Percentiles rank a stretch among this genome's conserved stretches.
phyloP scores from a whole-genome alignment of 1,140 invertebrate genomes.

The Drosophila chauvacae region DNA sequence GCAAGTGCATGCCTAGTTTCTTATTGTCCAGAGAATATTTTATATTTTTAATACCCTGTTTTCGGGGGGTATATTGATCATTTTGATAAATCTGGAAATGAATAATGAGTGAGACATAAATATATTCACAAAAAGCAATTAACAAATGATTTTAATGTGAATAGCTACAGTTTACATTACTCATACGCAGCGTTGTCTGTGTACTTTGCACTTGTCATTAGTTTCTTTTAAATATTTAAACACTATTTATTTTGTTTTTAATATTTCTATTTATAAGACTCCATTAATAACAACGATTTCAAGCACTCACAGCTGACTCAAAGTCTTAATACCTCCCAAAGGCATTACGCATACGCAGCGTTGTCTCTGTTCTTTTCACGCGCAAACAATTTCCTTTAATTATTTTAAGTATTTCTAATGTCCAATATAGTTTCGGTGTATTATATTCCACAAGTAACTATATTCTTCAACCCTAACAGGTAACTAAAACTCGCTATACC shows the following conservation, averaged over 20 bases:
- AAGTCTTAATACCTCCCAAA: too few relatives aligned
- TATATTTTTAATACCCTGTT: slow-evolving; percentile 2
- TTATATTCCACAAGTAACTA: too few relatives aligned
- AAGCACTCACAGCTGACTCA: too few relatives aligned
- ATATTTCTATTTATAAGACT: too few relatives aligned
- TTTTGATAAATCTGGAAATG: not conserved
- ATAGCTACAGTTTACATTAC: not conserved
- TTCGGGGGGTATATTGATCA: not conserved
- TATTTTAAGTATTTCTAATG: not conserved
- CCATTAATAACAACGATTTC: too few relatives aligned
- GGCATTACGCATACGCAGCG: not conserved
- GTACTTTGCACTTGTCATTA: not conserved
- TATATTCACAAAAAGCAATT: not conserved
- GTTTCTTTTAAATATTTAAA: not conserved
- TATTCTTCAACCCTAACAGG: not conserved
- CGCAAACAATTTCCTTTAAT: not conserved
- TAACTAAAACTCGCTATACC: not conserved
- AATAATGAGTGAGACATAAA: not conserved
- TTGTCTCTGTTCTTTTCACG: too few relatives aligned
- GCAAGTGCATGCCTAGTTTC: not conserved
- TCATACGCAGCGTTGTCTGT: not conserved
- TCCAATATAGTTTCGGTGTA: not conserved
- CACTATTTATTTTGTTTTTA: not conserved
- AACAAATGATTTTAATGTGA: not conserved
- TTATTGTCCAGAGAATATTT: not conserved